Evolutionary conservation across 2,113 vertebrate species (phyloP).

Genomic region (Parus major): DNA sequence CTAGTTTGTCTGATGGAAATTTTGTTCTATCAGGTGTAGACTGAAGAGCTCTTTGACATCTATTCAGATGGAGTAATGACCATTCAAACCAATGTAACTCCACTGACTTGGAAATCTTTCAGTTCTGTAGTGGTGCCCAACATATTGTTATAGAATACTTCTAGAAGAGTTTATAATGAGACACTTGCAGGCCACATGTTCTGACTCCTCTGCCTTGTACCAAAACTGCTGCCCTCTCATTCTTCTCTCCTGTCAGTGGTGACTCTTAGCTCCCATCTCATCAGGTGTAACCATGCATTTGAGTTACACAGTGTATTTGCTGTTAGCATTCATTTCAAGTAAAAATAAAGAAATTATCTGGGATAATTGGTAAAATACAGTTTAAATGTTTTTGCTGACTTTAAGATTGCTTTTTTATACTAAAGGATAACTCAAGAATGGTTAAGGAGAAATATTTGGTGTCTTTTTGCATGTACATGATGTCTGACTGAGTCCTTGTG

Average conservation of each 20-base stretch:
- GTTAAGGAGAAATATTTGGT: not conserved
- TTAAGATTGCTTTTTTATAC: not conserved
- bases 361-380: not conserved
- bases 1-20: not conserved
- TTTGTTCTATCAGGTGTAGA: not conserved
- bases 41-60: not conserved
- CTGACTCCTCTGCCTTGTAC: not conserved
- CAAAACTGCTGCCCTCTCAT: not conserved
- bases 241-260: not conserved
- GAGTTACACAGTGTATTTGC: not conserved
- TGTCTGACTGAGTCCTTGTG: not conserved
- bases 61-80: not conserved
- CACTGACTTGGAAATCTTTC: fast-evolving
- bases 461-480: not conserved
- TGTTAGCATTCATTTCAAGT: not conserved
- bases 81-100: not conserved
- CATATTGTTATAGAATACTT: not conserved
- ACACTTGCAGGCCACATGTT: not conserved
- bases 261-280: not conserved
- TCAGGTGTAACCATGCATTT: not conserved
- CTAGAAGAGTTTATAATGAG: not conserved
- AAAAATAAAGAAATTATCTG: not conserved
- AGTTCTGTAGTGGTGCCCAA: not conserved
- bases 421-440: not conserved
- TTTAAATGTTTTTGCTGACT: not conserved